phyloP scores from a whole-genome alignment of 92 coral and sea anemone species.

The Palythoa caribaeorum region DNA sequence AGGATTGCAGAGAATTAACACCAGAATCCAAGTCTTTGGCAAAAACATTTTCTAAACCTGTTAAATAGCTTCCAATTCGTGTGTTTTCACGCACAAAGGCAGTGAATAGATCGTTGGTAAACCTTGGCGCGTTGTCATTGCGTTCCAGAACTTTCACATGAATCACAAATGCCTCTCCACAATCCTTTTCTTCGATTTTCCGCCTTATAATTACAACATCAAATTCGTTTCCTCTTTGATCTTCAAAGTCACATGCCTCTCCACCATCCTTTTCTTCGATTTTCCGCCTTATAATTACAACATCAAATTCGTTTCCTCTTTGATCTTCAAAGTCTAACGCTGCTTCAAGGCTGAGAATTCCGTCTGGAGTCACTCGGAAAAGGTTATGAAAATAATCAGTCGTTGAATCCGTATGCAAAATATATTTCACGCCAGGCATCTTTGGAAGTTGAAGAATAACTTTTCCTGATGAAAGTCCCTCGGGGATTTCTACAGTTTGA shows the following conservation, averaged over 20 bases:
- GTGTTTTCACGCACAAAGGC: constrained; percentile 79
- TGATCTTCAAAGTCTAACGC: constrained; percentile 90
- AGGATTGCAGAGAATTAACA: constrained; percentile 73
- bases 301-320: constrained; percentile 82
- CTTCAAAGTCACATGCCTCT: constrained; percentile 92
- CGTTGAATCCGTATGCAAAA: constrained; percentile 70
- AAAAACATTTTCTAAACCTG: constrained; percentile 86
- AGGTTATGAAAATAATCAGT: constrained; percentile 68
- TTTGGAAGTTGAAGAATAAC: constrained; percentile 68
- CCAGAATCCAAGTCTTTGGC: constrained; percentile 90
- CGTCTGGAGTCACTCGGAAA: constrained; percentile 87
- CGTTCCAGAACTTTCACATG: constrained; percentile 76
- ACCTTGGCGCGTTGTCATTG: constrained; percentile 90
- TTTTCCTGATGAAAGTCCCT: constrained; percentile 85
- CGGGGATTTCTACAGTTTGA: constrained; percentile 66
- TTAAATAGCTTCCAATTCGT: constrained; percentile 75
- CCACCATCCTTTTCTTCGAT: constrained; percentile 70
- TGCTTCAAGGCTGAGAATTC: constrained; percentile 79
- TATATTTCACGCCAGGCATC: constrained; percentile 64
- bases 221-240: constrained; percentile 82
- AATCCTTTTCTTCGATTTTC: constrained; percentile 67
- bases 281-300: constrained; percentile 84
- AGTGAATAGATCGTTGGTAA: constrained; percentile 82
- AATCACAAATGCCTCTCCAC: constrained; percentile 75
- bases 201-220: constrained; percentile 83